Conservation (phyloP, 2,797 vertebrate genomes). For the Tadarida brasiliensis region DNA sequence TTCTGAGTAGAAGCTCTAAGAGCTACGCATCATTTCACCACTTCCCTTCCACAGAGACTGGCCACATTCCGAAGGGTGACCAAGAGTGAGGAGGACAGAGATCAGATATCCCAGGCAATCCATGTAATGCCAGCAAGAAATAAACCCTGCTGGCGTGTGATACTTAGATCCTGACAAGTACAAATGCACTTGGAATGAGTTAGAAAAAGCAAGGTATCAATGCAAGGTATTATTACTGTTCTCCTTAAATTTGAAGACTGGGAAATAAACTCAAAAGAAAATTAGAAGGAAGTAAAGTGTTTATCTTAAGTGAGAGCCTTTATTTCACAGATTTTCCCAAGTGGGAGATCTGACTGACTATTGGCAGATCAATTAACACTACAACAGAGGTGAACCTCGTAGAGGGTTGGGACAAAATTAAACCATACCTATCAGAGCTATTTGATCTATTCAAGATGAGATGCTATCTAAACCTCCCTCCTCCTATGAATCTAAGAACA, state of each 20-base stretch:
- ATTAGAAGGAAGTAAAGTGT: conserved; percentile 52
- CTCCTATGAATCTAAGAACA: conserved; percentile 55
- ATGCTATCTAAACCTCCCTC: conserved; percentile 41
- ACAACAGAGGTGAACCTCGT: conserved; percentile 17
- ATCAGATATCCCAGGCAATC: background rate
- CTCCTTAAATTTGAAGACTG: conserved; percentile 53
- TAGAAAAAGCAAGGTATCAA: background rate
- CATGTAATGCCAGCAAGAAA: background rate
- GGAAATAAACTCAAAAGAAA: conserved; percentile 53
- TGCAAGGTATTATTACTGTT: conserved; percentile 49
- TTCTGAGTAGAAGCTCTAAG: background rate
- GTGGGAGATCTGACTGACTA: conserved; percentile 61
- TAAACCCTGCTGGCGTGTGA: background rate
- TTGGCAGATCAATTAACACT: conserved; percentile 80
- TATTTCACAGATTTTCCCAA: conserved; percentile 56
- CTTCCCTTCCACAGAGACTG: background rate
- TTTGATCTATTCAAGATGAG: conserved; percentile 73
- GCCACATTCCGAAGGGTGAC: background rate
- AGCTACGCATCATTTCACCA: background rate
- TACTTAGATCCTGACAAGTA: conserved; percentile 26
- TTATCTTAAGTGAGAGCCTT: conserved; percentile 37
- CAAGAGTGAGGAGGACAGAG: background rate
- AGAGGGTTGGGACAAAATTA: conserved; percentile 40
- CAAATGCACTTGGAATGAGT: background rate
- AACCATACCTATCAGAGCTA: conserved; percentile 15